Evolutionary conservation across 1,140 invertebrate genomes (phyloP), one percentile per base, ranked within the genome.

Genomic region (Apis cerana): DNA sequence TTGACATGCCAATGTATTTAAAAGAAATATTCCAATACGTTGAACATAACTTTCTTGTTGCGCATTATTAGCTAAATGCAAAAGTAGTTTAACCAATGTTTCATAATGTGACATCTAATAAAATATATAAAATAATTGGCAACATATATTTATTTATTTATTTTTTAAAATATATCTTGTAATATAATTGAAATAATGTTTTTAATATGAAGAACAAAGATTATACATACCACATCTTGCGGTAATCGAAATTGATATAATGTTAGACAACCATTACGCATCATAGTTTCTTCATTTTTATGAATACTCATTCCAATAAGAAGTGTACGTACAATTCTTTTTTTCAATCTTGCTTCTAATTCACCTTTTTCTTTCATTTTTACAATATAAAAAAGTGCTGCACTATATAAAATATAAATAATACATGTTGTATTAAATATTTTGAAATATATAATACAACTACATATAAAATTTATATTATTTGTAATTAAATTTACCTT

Each of bases 171-270:
- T 80, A 48, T 21, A 33, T 61, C n/a, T 68, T 54, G 61, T 15
- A 27, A 61, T 65, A 71, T 27, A 19, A 19, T 15, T 21, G 17
- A 74, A 54, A 17, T 56, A 56, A 83, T 58, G 5, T 50, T 48
- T 48, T 54, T 27, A 27, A 58, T 59, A 23, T 48, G 50, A 80
- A 21, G 19, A 78, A 70, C 58, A 75, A 79, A 15, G 59, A 72
- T 33, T 48, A 79, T 64, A 96, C 96, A 95, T 95, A 99, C 98
- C 90, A 99, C 97, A 95, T 99, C 98, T 86, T 96, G 95, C 43
- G 98, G 98, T 93, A 99, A 98, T 91, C 97, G 97, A 91, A 99
- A 99, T 93, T 99, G 98, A 91, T 98, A 99, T 10, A 99, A 94
- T 1, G 98, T 98, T 67, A 99, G 95, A 93, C 98, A 99, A 68